Percentiles rank a stretch among this genome's conserved stretches.
Evolutionary conservation across 2,888 invertebrate genomes (phyloP).

Genomic region (Reticulitermes lucifugus): DNA sequence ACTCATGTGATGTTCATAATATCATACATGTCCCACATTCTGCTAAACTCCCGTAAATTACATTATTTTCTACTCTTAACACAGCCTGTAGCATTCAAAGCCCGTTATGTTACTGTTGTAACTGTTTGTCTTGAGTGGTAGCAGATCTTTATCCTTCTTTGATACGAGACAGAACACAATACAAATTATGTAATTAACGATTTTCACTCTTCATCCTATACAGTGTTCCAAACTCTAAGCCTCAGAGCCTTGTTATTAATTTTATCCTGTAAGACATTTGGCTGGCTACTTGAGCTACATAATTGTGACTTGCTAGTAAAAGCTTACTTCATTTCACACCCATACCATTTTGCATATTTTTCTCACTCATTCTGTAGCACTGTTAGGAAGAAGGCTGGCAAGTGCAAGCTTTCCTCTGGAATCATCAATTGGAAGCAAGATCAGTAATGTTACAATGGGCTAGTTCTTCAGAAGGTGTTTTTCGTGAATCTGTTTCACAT

Average conservation of each 20-base stretch:
- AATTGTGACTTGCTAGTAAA: background rate
- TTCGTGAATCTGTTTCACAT: no score
- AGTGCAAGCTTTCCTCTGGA: background rate
- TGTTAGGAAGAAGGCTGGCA: background rate
- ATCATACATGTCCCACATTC: no score
- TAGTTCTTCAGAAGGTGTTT: no score
- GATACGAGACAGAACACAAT: conserved; percentile 1
- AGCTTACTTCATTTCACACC: background rate
- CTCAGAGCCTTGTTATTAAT: conserved; percentile 4
- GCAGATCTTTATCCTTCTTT: background rate
- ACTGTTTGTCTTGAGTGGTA: background rate
- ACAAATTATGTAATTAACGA: background rate
- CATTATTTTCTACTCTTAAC: no score
- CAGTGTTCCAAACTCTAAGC: background rate
- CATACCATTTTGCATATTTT: conserved; percentile 7
- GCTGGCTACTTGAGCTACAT: background rate
- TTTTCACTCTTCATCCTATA: background rate
- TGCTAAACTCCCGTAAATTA: no score
- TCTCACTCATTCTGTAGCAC: background rate
- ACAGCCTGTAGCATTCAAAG: background rate
- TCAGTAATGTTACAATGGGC: background rate
- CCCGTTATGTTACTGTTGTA: background rate
- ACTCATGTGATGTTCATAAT: no score
- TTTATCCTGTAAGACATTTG: conserved; percentile 6
- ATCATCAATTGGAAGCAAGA: conserved; percentile 4